Evolutionary conservation across 2,888 invertebrate genomes (phyloP).

Genomic region (Drosophila pseudotakahashii): DNA sequence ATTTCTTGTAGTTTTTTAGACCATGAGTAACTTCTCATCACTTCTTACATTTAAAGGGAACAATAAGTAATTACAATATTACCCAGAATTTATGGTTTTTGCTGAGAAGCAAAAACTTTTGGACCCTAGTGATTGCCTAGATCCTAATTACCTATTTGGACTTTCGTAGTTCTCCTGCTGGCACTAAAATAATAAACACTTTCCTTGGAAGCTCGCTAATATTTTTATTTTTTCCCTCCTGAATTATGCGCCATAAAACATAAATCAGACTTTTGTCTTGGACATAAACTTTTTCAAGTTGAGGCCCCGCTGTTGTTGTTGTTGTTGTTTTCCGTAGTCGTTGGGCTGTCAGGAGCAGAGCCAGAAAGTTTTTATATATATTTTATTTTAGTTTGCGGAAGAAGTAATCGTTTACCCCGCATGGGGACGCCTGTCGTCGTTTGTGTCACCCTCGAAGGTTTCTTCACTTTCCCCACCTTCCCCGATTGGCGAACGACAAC

Average conservation of each 20-base stretch:
- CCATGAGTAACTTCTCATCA: neutral
- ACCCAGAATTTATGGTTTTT: conserved; percentile 21
- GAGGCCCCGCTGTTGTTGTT: conserved; percentile 3
- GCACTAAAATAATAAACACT: conserved; percentile 74
- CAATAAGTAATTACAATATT: conserved; percentile 10
- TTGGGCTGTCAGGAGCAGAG: conserved; percentile 45
- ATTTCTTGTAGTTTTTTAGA: too few species aligned
- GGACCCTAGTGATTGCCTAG: conserved; percentile 11
- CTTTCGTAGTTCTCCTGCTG: conserved; percentile 38
- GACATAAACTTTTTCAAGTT: conserved; percentile 43
- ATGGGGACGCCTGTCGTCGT: conserved; percentile 48
- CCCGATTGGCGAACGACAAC: conserved; percentile 29
- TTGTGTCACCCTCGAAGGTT: conserved; percentile 42
- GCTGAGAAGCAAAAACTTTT: conserved; percentile 18
- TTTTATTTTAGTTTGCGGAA: conserved; percentile 30
- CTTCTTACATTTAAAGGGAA: conserved; percentile 1
- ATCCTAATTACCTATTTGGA: conserved; percentile 36
- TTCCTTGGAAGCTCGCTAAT: conserved; percentile 51
- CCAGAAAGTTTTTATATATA: conserved; percentile 44
- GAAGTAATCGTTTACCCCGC: conserved; percentile 38
- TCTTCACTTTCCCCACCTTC: conserved; percentile 1
- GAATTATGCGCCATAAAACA: conserved; percentile 56
- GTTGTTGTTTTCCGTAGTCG: conserved; percentile 20
- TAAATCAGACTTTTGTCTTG: conserved; percentile 64
- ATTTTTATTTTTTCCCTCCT: conserved; percentile 24